Base-by-base conservation (phyloP, 2,888 invertebrate genomes). In the Heliconius aoede region DNA sequence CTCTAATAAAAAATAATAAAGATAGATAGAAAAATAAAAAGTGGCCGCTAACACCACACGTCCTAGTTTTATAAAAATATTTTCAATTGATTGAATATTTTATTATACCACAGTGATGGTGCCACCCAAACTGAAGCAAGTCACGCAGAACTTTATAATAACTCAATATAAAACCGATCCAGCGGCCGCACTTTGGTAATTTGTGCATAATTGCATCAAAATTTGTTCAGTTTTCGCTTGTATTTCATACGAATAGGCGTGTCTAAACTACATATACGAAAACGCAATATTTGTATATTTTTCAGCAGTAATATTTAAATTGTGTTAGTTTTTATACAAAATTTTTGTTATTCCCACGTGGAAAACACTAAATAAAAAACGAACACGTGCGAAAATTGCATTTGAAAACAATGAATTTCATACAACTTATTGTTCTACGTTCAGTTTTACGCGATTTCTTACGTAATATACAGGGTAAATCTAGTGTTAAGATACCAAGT, bases 111-210 rank as follows among this genome's bases (percentile, higher is more conserved):
- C 72, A 74, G 76, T 81, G 73, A 73, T 68, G 55, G 71, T 69
- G 55, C 76, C 55, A 67, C n/a, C 71, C 60, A 13, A 64, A 81
- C 78, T 55, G 72, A 60, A 78, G 76, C 69, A 79, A 68, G 46
- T 76, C 71, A 74, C 77, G 77, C 67, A 69, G 68, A 60, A 74
- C 79, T 79, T 80, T 76, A 71, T 76, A 78, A 79, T 76, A 77
- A 78, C 80, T 74, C 72, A 62, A 79, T 80, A 79, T 80, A 73
- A 80, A 79, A 58, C 55, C 73, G 74, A 68, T 71, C 74, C 71
- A 72, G 67, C 58, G 76, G 58, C 65, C 75, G 36, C 74, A 78
- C 74, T 76, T 80, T n/a, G n/a, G 79, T 76, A 77, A 77, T 76
- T 79, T 74, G 75, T 62, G 65, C 32, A 71, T 79, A 79, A 79